Evolutionary conservation across 2,113 vertebrate species (phyloP).

Genomic region (Pygoscelis antarcticus): DNA sequence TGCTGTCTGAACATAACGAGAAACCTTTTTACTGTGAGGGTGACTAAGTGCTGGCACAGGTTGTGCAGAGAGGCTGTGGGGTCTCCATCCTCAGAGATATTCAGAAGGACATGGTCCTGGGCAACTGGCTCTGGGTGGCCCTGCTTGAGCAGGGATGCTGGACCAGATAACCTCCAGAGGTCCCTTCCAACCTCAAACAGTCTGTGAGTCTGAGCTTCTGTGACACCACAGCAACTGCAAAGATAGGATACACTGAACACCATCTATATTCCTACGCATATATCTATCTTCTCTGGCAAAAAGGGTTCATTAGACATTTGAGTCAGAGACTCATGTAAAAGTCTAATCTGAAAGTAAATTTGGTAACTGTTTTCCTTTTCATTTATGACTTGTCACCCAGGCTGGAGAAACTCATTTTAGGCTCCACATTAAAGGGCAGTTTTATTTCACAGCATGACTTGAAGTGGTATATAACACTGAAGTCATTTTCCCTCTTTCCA

Average conservation of each 20-base stretch:
- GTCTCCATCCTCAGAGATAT: not conserved
- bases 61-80: not conserved
- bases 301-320: not conserved
- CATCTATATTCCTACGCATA: not conserved
- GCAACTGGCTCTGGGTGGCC: not conserved
- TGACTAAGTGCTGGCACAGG: not conserved
- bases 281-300: not conserved
- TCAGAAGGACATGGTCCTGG: not conserved
- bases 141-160: not conserved
- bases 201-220: not conserved
- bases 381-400: not conserved
- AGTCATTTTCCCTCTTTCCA: not conserved
- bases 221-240: not conserved
- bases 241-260: not conserved
- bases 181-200: not conserved
- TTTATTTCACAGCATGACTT: slow-evolving; percentile 18
- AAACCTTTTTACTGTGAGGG: not conserved
- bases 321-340: not conserved
- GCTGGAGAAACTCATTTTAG: not conserved
- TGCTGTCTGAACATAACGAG: not conserved
- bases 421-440: not conserved
- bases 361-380: not conserved
- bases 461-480: not conserved
- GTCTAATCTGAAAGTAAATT: slow-evolving; percentile 10
- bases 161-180: not conserved